These are phyloP conservation scores for Vandiemenella viatica DNA, from an alignment of 2,888 invertebrate species.

Conservation along the genomic window DNA sequence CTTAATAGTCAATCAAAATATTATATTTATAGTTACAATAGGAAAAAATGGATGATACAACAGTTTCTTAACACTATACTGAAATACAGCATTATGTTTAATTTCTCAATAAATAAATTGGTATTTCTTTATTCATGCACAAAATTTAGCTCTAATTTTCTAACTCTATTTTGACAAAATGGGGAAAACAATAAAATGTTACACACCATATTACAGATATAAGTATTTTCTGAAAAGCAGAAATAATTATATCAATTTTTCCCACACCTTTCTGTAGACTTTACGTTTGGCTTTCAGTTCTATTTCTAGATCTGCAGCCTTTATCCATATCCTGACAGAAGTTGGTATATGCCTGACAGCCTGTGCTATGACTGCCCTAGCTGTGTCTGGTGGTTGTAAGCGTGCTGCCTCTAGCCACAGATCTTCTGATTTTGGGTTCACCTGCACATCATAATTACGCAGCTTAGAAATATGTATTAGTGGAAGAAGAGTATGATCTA, in stretches of 20 bases:
- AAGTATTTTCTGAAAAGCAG: background rate
- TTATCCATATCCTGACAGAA: slow-evolving; percentile 94
- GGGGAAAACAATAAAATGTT: too few species aligned
- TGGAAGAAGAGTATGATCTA: too few species aligned
- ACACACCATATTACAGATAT: background rate
- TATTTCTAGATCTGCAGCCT: slow-evolving; percentile 87
- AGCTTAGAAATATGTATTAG: too few species aligned
- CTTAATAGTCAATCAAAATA: too few species aligned
- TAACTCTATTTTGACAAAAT: too few species aligned
- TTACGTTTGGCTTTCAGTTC: slow-evolving; percentile 89
- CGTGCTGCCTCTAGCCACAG: slow-evolving; percentile 96
- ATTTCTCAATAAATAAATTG: too few species aligned
- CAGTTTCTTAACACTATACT: too few species aligned
- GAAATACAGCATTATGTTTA: too few species aligned
- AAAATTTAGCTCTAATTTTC: too few species aligned
- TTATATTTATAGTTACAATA: too few species aligned
- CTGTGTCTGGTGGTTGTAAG: slow-evolving; percentile 81
- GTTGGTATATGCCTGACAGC: slow-evolving; percentile 90
- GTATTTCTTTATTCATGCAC: too few species aligned
- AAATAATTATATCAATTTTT: background rate
- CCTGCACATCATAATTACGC: slow-evolving; percentile 24
- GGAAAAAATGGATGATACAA: too few species aligned
- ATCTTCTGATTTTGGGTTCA: slow-evolving; percentile 93
- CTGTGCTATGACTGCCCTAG: slow-evolving; percentile 90
- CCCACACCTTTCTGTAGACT: slow-evolving; percentile 65